phyloP scores from a whole-genome alignment of 2,113 vertebrate species.

The Malurus alboscapulatus region DNA sequence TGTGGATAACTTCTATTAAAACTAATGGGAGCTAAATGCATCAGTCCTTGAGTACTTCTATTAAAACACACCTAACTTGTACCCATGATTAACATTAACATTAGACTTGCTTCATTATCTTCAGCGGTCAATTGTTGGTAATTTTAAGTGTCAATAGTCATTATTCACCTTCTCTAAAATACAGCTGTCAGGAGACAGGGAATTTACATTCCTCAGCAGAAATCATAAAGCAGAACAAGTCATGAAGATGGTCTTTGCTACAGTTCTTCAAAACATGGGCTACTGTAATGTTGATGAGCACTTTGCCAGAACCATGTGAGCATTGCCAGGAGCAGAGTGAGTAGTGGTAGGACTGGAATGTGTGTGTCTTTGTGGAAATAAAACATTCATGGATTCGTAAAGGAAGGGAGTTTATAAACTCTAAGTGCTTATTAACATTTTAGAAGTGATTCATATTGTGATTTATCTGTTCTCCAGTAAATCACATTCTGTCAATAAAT shows the following conservation, averaged over 20 bases:
- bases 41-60: background rate
- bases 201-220: background rate
- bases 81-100: background rate
- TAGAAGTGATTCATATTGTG: background rate
- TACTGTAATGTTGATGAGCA: background rate
- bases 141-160: conserved; percentile 59
- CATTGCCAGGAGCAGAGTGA: background rate
- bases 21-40: conserved; percentile 41
- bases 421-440: background rate
- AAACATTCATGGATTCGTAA: background rate
- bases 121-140: conserved; percentile 24
- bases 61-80: conserved; percentile 48
- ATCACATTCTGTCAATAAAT: background rate
- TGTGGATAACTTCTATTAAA: conserved; percentile 41
- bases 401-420: background rate
- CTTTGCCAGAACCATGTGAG: background rate
- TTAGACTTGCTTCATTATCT: background rate
- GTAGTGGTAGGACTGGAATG: background rate
- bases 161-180: conserved; percentile 45
- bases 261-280: background rate
- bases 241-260: background rate
- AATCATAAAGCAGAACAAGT: background rate
- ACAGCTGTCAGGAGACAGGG: background rate
- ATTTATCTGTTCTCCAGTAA: background rate
- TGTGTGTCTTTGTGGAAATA: background rate